Evolutionary conservation across 1,140 invertebrate genomes (phyloP), one percentile per base, ranked within the genome.

Genomic region (Stegodyphus mimosarum): DNA sequence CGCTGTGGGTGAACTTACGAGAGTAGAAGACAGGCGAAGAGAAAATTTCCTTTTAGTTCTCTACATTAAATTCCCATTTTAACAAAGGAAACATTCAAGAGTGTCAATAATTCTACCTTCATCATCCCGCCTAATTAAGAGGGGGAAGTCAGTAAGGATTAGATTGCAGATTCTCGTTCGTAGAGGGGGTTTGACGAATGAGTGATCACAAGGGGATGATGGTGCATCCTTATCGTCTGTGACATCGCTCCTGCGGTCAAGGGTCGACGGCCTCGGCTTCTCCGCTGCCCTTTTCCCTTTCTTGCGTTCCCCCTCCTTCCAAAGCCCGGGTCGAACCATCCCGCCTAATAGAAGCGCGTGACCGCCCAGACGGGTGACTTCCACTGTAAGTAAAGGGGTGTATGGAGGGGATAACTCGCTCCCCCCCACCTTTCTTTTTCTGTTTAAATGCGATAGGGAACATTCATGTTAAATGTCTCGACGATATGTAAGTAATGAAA

Each of bases 151-250:
- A 33, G 1, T 33, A 33, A 3, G 33, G 33, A 33, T 33, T 33
- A 33, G 33, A 33, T 33, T 33, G 33, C 33, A 33, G 33, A 33
- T 33, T 33, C 33, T 33, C 33, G 33, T 33, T 33, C 33, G 33
- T 33, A 15, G 55, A 60, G 15, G 55, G 74, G 63, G 74, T 48
- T 55, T 48, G 74, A 48, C 74, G 60, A 60, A 66, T 77, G 74
- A 77, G 52, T 77, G 74, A 77, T 77, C 74, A 77, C 74, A 64
- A 77, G 74, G 74, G 74, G 74, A 77, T 77, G 74, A 66, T 77
- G 74, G 74, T 64, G 74, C 74, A 77, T 77, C 74, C 74, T 77
- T 77, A 77, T 77, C 74, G 60, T 15, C 55, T 66, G 60, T 33
- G 74, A 77, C 74, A 77, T 77, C 74, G 74, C 15, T 60, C 55